Evolutionary conservation across 1,140 invertebrate genomes (phyloP).

Genomic region (Ceratitis capitata): DNA sequence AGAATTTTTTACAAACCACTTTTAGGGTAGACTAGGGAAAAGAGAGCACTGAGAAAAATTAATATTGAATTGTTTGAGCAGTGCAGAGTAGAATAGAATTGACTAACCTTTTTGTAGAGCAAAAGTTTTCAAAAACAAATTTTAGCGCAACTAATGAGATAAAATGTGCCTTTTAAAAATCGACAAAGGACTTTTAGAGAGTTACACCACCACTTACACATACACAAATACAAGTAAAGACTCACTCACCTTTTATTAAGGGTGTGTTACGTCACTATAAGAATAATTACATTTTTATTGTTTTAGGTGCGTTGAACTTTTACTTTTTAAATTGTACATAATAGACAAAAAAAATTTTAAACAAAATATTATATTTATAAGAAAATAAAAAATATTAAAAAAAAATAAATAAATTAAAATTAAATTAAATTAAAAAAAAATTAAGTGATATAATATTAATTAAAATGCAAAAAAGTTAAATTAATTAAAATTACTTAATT

Average conservation of each 20-base stretch:
- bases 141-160: conserved; percentile 7
- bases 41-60: not conserved
- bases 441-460: too few species aligned
- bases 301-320: conserved; percentile 15
- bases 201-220: not conserved
- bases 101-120: not conserved
- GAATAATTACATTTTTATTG: not conserved
- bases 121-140: not conserved
- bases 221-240: not conserved
- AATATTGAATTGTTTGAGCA: not conserved
- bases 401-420: too few species aligned
- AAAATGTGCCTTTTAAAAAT: not conserved
- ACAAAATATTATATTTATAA: too few species aligned
- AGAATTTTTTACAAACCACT: not conserved
- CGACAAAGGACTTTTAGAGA: not conserved
- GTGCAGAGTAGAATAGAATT: not conserved
- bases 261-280: not conserved
- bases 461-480: too few species aligned
- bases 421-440: too few species aligned
- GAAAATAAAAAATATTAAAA: too few species aligned
- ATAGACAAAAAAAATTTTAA: too few species aligned
- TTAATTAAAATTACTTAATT: too few species aligned
- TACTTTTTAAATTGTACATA: too few species aligned
- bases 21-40: too few species aligned
- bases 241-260: not conserved